These are phyloP conservation scores for Yponomeuta malinellus DNA, from an alignment of 2,888 invertebrate genomes.

Conservation along the genomic window DNA sequence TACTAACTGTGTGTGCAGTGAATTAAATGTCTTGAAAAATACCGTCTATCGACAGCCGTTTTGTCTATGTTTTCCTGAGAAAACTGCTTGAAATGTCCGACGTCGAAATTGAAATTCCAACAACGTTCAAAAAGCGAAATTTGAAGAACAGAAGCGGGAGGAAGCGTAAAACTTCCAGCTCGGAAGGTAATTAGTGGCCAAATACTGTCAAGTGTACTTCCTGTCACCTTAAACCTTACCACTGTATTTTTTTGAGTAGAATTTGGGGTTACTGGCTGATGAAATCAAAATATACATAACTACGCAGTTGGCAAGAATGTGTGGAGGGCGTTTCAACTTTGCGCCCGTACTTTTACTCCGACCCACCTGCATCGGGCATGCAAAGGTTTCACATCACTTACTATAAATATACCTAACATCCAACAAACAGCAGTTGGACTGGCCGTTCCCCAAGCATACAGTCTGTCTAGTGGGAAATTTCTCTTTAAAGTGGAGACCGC, in stretches of 20 bases:
- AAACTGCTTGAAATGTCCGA: slow-evolving; percentile 51
- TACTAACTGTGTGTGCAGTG: background rate
- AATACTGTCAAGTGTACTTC: background rate
- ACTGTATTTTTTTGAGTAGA: background rate
- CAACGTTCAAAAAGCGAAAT: slow-evolving; percentile 80
- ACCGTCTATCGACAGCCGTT: background rate
- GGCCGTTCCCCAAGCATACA: too few species aligned
- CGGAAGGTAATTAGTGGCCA: slow-evolving; percentile 49
- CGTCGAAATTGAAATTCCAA: slow-evolving; percentile 46
- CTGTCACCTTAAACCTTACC: background rate
- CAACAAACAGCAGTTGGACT: too few species aligned
- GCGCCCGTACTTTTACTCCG: too few species aligned
- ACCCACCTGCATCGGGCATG: too few species aligned
- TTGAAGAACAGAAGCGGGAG: slow-evolving; percentile 76
- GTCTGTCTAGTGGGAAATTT: too few species aligned
- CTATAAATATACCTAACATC: too few species aligned
- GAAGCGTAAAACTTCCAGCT: slow-evolving; percentile 77
- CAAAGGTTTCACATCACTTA: too few species aligned
- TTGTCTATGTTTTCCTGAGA: background rate
- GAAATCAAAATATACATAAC: background rate
- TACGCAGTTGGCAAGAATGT: background rate
- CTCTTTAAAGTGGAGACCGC: too few species aligned
- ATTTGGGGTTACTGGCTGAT: slow-evolving; percentile 11
- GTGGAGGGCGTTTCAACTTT: background rate
- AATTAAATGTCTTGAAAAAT: background rate